Percentiles rank a stretch among this genome's conserved stretches.
Conservation (phyloP, 2,888 invertebrate species). For the Helleia helle region DNA sequence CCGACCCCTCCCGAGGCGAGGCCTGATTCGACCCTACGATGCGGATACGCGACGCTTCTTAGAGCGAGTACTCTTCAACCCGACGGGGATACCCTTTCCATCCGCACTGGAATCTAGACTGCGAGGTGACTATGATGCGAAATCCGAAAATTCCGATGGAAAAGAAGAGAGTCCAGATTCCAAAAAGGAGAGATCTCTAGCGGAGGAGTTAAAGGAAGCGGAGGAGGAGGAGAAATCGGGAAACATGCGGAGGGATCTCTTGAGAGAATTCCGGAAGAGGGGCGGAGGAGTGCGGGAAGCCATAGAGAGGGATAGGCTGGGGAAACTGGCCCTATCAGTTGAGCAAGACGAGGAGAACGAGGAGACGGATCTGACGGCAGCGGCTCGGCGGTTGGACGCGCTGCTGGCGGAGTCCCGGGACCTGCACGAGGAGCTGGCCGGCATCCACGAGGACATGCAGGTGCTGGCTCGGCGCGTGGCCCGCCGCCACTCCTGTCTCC, state of each 20-base stretch:
- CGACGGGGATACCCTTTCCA: constrained; percentile 24
- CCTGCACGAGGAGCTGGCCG: constrained; percentile 60
- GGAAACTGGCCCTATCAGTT: constrained; percentile 54
- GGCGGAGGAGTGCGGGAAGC: constrained; percentile 42
- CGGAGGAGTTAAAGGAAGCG: constrained; percentile 58
- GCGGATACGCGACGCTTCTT: constrained; percentile 58
- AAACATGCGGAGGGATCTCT: constrained; percentile 30
- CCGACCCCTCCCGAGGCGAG: constrained; percentile 49
- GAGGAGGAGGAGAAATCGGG: constrained; percentile 42
- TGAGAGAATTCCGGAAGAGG: constrained; percentile 36
- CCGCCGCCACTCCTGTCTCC: constrained; percentile 46
- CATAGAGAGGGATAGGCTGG: constrained; percentile 53
- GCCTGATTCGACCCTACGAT: constrained; percentile 48
- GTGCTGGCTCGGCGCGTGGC: constrained; percentile 65
- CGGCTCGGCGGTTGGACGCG: constrained; percentile 53
- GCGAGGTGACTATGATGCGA: neutral
- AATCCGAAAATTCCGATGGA: constrained; percentile 9
- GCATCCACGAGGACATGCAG: constrained; percentile 67
- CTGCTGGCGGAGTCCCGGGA: constrained; percentile 59
- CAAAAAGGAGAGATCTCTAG: constrained; percentile 37
- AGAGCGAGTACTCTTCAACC: constrained; percentile 47
- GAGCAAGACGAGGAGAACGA: constrained; percentile 50
- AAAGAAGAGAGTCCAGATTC: constrained; percentile 18
- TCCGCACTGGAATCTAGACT: neutral
- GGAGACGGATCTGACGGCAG: constrained; percentile 41